Conservation (phyloP, 2,888 invertebrate genomes). For the Oxycera nigricornis region DNA sequence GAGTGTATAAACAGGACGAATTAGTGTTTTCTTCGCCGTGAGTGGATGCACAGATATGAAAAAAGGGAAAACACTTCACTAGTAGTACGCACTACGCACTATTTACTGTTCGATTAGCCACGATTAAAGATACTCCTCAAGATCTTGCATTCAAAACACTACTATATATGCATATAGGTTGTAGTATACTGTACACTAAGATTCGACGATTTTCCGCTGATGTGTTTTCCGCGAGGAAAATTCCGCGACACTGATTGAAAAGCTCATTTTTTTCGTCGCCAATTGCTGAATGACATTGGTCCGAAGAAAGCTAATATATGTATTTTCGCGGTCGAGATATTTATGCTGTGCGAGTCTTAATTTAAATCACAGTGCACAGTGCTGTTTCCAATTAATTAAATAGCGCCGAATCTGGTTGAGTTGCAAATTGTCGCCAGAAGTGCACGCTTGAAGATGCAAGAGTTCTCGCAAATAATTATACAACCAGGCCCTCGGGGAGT, state of each 20-base stretch:
- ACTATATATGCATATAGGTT: not conserved
- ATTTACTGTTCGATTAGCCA: not conserved
- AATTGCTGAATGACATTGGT: not conserved
- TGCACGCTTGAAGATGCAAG: not conserved
- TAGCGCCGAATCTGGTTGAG: not conserved
- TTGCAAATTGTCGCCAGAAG: not conserved
- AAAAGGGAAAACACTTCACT: slow-evolving; percentile 1
- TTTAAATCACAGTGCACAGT: not conserved
- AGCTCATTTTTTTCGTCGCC: slow-evolving; percentile 1
- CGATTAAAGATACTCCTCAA: not conserved
- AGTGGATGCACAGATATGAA: slow-evolving; percentile 30
- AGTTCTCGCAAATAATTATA: not conserved
- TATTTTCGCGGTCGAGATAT: not conserved
- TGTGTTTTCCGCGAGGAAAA: slow-evolving; percentile 14
- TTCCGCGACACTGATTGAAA: slow-evolving; percentile 22
- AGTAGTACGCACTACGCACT: slow-evolving; percentile 17
- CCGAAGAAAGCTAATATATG: not conserved
- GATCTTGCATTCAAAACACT: no score
- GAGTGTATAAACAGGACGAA: slow-evolving; percentile 6
- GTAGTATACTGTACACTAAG: not conserved
- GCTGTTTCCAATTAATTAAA: not conserved
- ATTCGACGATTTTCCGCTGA: not conserved
- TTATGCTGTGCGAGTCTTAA: not conserved
- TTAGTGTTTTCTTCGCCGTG: slow-evolving; percentile 15
- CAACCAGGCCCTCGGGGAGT: no score